Conservation (phyloP, 1,140 invertebrate genomes). For the Frieseomelitta varia region DNA sequence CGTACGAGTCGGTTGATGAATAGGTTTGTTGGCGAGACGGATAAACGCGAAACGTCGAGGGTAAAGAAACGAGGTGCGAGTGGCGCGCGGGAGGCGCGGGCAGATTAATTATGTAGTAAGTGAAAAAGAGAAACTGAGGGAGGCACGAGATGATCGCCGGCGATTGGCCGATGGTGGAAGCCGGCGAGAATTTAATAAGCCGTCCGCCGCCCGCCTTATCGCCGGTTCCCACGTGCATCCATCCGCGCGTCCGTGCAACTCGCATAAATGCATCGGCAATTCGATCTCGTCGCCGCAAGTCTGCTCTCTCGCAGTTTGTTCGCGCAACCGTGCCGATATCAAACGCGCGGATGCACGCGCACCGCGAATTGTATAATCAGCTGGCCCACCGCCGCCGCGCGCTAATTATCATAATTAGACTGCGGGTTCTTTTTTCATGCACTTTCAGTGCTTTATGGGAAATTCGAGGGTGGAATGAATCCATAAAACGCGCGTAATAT, state of each 20-base stretch:
- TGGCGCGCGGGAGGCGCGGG: conserved; percentile 9
- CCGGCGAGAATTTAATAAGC: conserved; percentile 61
- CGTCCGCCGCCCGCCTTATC: conserved; percentile 43
- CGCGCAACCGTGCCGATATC: not conserved
- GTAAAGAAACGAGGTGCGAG: conserved; percentile 57
- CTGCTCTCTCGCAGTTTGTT: not conserved
- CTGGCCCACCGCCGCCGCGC: conserved; percentile 22
- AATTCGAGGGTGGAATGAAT: too few relatives aligned
- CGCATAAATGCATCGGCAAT: conserved; percentile 64
- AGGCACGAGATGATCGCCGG: conserved; percentile 54
- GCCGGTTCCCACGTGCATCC: conserved; percentile 61
- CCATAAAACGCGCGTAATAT: too few relatives aligned
- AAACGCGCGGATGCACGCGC: not conserved
- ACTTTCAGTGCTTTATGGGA: too few relatives aligned
- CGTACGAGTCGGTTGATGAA: conserved; percentile 46
- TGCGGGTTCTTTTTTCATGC: not conserved
- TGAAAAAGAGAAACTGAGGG: conserved; percentile 46
- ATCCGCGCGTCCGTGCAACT: conserved; percentile 20
- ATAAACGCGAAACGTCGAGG: conserved; percentile 21
- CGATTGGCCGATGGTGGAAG: conserved; percentile 56
- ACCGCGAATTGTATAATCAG: conserved; percentile 30
- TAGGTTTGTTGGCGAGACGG: conserved; percentile 29
- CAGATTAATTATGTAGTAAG: conserved; percentile 58
- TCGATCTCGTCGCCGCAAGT: conserved; percentile 31
- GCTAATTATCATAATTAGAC: conserved; percentile 67